Evolutionary conservation across 2,113 vertebrate genomes (phyloP), one percentile per base, ranked within the genome.

Genomic region (Oreochromis tanganicae): DNA sequence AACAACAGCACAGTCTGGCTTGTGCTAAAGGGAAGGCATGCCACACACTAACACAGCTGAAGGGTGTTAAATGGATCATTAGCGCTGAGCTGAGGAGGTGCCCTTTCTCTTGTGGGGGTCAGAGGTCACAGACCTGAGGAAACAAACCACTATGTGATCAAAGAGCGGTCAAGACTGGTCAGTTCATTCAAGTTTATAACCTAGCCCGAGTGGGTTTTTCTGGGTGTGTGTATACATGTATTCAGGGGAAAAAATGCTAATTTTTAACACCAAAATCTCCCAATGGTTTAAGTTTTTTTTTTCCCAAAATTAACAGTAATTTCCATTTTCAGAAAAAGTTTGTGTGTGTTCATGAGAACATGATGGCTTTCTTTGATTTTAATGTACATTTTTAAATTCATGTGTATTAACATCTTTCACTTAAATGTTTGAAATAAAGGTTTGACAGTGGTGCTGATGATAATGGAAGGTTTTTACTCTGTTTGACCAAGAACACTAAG

Each of bases 31-130:
- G 82, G 43, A 4, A 81, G 48, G 68, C 81, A n/a, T 48, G 84
- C 89, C 83, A 86, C 86, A 89, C 88, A 83, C 81, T 9, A 27
- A 89, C 88, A 88, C 83, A 34, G 86, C 88, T 79, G 63, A 85
- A 34, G 95, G 96, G 95, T 95, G 97, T 97, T 97, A 97, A 98
- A 98, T 82, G 96, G 96, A 95, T 98, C 97, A 98, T 98, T 98
- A 97, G 97, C 97, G 96, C 96, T 90, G 89, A 95, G 96, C 82
- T 81, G 96, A 96, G 81, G 83, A 89, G 83, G 81, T 83, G 86
- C 93, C 91, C 93, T 91, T 85, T 92, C 89, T 24, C 19, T 63
- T 4, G 81, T 93, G 93, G 95, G 52, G 97, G 96, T 95, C 93
- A 96, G 94, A 97, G 96, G 94, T 96, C 94, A 95, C 93, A 88